These are phyloP conservation scores for Sisor rabdophorus DNA, from an alignment of 2,113 vertebrate species.

Conservation along the genomic window DNA sequence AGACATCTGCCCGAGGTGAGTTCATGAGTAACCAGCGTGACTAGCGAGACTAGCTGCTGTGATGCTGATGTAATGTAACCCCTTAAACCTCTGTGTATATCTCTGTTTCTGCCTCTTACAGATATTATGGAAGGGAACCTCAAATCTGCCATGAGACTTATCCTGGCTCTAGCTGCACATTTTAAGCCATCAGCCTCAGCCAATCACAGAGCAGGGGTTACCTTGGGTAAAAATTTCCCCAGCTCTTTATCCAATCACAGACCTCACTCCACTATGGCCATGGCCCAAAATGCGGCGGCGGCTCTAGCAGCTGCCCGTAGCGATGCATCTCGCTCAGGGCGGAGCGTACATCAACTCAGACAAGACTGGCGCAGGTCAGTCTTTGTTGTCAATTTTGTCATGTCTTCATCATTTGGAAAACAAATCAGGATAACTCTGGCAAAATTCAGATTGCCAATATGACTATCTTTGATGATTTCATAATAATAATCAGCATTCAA, in stretches of 20 bases:
- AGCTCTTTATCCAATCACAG: conserved; percentile 64
- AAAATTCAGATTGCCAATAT: too few relatives aligned
- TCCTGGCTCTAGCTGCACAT: conserved; percentile 92
- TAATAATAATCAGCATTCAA: background rate
- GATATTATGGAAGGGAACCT: conserved; percentile 94
- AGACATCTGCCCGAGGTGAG: conserved; percentile 89
- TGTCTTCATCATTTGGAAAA: background rate
- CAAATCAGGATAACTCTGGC: background rate
- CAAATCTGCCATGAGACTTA: conserved; percentile 94
- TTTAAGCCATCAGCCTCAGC: conserved; percentile 82
- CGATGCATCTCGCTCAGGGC: conserved; percentile 76
- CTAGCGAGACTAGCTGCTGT: conserved; percentile 3
- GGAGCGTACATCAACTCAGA: conserved; percentile 69
- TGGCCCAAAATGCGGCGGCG: conserved; percentile 82
- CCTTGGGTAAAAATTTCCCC: conserved; percentile 53
- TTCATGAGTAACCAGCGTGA: background rate
- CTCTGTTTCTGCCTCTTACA: conserved; percentile 53
- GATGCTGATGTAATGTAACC: background rate
- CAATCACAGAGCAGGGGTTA: conserved; percentile 60
- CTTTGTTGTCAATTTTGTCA: background rate
- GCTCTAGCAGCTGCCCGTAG: conserved; percentile 82
- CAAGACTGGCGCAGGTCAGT: conserved; percentile 76
- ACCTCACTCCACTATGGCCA: conserved; percentile 79
- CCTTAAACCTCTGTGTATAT: background rate
- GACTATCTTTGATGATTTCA: too few relatives aligned